Conservation (phyloP, 2,113 vertebrate species). For the Chaenocephalus aceratus region DNA sequence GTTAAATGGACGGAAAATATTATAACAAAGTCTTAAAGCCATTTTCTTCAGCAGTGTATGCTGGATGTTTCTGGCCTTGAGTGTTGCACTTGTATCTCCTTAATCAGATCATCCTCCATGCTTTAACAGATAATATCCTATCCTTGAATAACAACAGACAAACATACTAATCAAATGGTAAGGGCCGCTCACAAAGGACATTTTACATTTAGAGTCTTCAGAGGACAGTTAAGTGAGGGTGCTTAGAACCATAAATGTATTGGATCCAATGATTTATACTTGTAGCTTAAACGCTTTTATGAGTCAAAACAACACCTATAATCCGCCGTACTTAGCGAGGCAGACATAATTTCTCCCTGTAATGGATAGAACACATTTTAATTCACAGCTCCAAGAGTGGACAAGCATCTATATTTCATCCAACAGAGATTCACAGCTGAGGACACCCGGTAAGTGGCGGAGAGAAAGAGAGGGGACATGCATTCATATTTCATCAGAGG, state of each 20-base stretch:
- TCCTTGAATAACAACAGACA: too few relatives aligned
- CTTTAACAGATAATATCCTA: too few relatives aligned
- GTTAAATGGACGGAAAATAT: too few relatives aligned
- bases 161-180: not conserved
- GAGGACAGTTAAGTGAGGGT: too few relatives aligned
- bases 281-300: constrained; percentile 20
- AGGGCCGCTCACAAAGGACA: not conserved
- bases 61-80: too few relatives aligned
- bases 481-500: constrained; percentile 76
- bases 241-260: not conserved
- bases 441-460: constrained; percentile 30
- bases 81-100: too few relatives aligned
- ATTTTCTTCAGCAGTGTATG: too few relatives aligned
- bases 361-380: constrained; percentile 42
- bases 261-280: constrained; percentile 11
- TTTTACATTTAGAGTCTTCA: not conserved
- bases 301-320: constrained; percentile 21
- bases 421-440: constrained; percentile 12
- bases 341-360: constrained; percentile 8
- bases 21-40: too few relatives aligned
- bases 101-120: too few relatives aligned
- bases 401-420: constrained; percentile 59
- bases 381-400: constrained; percentile 36
- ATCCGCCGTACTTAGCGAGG: constrained; percentile 1
- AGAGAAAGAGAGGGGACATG: constrained; percentile 37